Evolutionary conservation across 2,888 invertebrate species (phyloP), one percentile per base, ranked within the genome.

Genomic region (Orthonevra nobilis): DNA sequence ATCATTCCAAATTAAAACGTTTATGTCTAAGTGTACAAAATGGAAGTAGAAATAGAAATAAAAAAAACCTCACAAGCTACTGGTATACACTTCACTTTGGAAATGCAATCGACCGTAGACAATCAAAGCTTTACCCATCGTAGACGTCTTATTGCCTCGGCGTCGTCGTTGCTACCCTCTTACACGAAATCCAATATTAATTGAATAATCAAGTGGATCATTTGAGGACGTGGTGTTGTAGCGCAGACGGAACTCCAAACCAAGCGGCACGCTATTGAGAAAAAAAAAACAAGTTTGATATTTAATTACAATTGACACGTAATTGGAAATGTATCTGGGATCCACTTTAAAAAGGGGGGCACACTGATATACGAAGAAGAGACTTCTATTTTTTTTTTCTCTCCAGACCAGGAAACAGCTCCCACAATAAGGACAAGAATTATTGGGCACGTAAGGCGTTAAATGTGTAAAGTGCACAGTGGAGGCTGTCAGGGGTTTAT

Each of bases 131-230:
- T 54, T 54, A 36, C 15, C 17, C 26, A 26, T 23, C 5, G 3
- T n/a, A 56, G 9, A 28, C 56, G 14, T 5, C 26, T 38, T 26
- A 36, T 14, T 28, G 26, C 15, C 38, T 38, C 12, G 7, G 2
- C n/a, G n/a, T n/a, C n/a, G n/a, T n/a, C n/a, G n/a, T n/a, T n/a
- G 10, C n/a, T 17, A 7, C 34, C 14, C 4, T 9, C 44, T 2
- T 0, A 19, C 23, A 54, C 7, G 30, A 38, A 68, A 66, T 68
- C 42, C 60, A 68, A 74, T 68, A 68, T 74, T 74, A 68, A 74
- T 74, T 74, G 73, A 74, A 74, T 74, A 66, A 66, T 66, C 66
- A 58, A 66, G 68, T 73, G 58, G 44, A 56, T 46, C 36, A 23
- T 32, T 46, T 46, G 36, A 40, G 5, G 23, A 32, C n/a, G n/a